Evolutionary conservation across 2,113 vertebrate genomes (phyloP).

Genomic region (Ailuropoda melanoleuca): DNA sequence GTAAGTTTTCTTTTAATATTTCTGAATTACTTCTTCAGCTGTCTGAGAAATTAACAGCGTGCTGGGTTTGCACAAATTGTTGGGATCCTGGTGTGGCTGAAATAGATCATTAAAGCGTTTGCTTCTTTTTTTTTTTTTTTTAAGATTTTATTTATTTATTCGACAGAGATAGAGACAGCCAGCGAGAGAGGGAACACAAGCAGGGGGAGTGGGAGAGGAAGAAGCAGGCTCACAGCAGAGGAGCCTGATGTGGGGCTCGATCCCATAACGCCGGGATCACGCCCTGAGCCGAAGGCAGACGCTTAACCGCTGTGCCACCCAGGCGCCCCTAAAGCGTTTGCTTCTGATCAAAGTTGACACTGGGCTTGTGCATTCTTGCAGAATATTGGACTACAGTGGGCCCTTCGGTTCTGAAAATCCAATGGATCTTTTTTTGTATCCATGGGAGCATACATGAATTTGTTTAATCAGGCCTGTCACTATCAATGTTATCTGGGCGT

Average conservation of each 20-base stretch:
- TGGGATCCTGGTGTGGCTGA: neutral
- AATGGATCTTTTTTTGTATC: neutral
- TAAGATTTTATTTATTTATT: too few species aligned
- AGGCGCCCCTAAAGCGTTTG: conserved; percentile 21
- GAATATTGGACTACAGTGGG: neutral
- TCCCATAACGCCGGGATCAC: too few species aligned
- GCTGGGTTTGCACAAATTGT: neutral
- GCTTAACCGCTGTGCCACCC: too few species aligned
- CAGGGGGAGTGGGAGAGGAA: too few species aligned
- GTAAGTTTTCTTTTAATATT: conserved; percentile 44
- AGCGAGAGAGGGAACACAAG: too few species aligned
- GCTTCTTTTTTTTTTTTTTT: too few species aligned
- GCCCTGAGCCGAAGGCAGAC: too few species aligned
- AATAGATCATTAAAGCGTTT: conserved; percentile 22
- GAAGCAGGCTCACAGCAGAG: too few species aligned
- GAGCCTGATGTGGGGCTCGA: too few species aligned
- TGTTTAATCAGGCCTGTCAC: neutral
- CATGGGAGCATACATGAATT: neutral
- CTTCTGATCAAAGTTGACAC: conserved; percentile 29
- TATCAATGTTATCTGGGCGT: neutral
- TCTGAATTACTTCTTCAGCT: conserved; percentile 34
- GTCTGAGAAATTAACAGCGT: conserved; percentile 3
- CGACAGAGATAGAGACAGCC: too few species aligned
- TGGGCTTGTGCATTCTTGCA: neutral
- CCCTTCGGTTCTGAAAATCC: conserved; percentile 1